Percentiles rank a stretch among this genome's conserved stretches.
Evolutionary conservation across 1,140 invertebrate genomes (phyloP).

Genomic region (Drosophila navojoa): DNA sequence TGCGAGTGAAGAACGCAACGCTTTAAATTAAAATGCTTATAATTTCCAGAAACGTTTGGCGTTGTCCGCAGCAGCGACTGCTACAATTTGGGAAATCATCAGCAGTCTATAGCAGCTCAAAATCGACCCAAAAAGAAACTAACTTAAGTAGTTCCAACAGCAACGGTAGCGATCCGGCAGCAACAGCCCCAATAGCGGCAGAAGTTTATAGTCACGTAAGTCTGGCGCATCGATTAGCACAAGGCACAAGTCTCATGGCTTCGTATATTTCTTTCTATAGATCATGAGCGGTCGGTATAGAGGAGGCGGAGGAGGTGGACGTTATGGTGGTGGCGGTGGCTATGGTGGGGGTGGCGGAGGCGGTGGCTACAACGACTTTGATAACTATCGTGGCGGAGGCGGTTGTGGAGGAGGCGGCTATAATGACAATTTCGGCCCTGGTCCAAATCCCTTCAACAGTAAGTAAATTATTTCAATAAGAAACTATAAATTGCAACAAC

Average conservation of each 20-base stretch:
- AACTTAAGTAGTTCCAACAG: slow-evolving; percentile 17
- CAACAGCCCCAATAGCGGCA: slow-evolving; percentile 27
- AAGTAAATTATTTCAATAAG: slow-evolving; percentile 26
- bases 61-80: slow-evolving; percentile 62
- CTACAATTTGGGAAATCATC: slow-evolving; percentile 46
- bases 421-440: slow-evolving; percentile 69
- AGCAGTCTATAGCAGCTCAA: slow-evolving; percentile 23
- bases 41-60: slow-evolving; percentile 74
- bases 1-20: slow-evolving; percentile 14
- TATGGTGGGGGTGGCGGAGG: slow-evolving; percentile 52
- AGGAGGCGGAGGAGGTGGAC: slow-evolving; percentile 42
- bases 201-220: slow-evolving; percentile 73
- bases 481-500: neutral
- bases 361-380: slow-evolving; percentile 70
- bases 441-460: slow-evolving; percentile 76
- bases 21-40: slow-evolving; percentile 61
- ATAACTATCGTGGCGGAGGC: slow-evolving; percentile 59
- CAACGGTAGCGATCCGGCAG: slow-evolving; percentile 23
- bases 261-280: slow-evolving; percentile 31
- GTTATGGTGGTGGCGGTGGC: slow-evolving; percentile 9
- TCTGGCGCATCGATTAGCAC: slow-evolving; percentile 11
- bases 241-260: slow-evolving; percentile 1
- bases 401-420: slow-evolving; percentile 50
- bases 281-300: slow-evolving; percentile 79
- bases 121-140: slow-evolving; percentile 22